phyloP scores from a whole-genome alignment of 2,888 invertebrate genomes.

The Eugnorisma glareosa region DNA sequence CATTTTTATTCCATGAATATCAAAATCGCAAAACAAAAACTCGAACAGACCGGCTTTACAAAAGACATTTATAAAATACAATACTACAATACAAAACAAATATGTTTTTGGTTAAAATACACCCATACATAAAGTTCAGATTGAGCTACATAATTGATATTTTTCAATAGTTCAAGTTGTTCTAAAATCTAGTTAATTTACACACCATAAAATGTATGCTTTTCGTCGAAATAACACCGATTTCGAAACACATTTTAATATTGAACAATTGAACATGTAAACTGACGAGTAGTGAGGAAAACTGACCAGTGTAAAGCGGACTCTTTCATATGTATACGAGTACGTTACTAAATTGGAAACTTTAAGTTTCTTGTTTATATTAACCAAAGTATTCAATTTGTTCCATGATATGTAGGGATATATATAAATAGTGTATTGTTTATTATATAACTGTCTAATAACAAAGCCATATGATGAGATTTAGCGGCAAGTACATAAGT shows the following conservation, averaged over 20 bases:
- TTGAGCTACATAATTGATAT: neutral
- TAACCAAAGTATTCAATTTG: neutral
- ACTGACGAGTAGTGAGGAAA: too few relatives aligned
- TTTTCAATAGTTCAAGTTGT: too few relatives aligned
- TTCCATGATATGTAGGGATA: neutral
- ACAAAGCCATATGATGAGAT: neutral
- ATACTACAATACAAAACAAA: too few relatives aligned
- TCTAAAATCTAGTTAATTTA: neutral
- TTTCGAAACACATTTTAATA: neutral
- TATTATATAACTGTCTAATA: neutral
- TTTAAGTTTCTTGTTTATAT: neutral
- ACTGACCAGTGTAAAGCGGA: too few relatives aligned
- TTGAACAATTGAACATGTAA: neutral
- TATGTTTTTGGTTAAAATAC: neutral
- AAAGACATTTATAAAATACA: too few relatives aligned
- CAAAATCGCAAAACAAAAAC: neutral
- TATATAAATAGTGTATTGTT: neutral
- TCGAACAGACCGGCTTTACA: neutral
- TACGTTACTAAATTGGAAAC: neutral
- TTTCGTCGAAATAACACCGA: neutral
- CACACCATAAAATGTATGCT: neutral
- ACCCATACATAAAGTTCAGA: neutral
- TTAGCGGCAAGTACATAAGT: neutral
- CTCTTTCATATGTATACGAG: neutral
- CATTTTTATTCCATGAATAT: neutral